A percentile compares a stretch with the other conserved stretches of the same genome.
These are phyloP conservation scores for Siphlonurus alternatus DNA, from an alignment of 2,888 invertebrate genomes.

Conservation along the genomic window DNA sequence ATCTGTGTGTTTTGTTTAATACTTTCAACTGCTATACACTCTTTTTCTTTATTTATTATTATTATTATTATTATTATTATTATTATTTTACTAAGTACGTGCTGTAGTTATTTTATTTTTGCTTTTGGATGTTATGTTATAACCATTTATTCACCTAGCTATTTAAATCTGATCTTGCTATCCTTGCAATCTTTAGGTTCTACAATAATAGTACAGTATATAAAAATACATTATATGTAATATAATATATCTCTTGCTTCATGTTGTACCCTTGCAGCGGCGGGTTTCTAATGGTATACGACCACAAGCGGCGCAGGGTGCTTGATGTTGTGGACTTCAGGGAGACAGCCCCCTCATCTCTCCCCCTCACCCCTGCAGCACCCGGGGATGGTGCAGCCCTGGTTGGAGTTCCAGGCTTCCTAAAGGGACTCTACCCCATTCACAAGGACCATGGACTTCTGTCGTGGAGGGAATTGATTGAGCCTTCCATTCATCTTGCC, in stretches of 20 bases:
- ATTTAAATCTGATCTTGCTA: not conserved
- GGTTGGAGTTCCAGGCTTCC: constrained; percentile 36
- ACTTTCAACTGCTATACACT: too few species aligned
- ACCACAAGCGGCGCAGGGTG: constrained; percentile 37
- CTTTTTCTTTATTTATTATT: too few species aligned
- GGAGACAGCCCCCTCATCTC: constrained; percentile 21
- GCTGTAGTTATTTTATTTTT: too few species aligned
- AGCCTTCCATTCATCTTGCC: constrained; percentile 39
- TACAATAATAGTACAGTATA: too few species aligned
- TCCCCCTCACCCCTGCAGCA: constrained; percentile 9
- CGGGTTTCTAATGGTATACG: constrained; percentile 53
- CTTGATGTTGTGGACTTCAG: constrained; percentile 41
- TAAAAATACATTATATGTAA: too few species aligned
- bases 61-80: too few species aligned
- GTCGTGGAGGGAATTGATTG: constrained; percentile 39
- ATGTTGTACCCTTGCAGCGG: constrained; percentile 35
- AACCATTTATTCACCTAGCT: too few species aligned
- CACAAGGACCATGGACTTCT: constrained; percentile 37
- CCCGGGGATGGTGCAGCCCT: constrained; percentile 23
- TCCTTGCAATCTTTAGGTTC: constrained; percentile 4
- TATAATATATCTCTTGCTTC: constrained; percentile 3
- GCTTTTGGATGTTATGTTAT: too few species aligned
- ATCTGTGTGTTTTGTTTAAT: too few species aligned
- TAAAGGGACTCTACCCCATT: constrained; percentile 38
- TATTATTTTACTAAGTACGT: too few species aligned